Percentiles rank a stretch among this genome's conserved stretches.
Evolutionary conservation across 2,888 invertebrate genomes (phyloP).

Genomic region (Isotomurus palustris): DNA sequence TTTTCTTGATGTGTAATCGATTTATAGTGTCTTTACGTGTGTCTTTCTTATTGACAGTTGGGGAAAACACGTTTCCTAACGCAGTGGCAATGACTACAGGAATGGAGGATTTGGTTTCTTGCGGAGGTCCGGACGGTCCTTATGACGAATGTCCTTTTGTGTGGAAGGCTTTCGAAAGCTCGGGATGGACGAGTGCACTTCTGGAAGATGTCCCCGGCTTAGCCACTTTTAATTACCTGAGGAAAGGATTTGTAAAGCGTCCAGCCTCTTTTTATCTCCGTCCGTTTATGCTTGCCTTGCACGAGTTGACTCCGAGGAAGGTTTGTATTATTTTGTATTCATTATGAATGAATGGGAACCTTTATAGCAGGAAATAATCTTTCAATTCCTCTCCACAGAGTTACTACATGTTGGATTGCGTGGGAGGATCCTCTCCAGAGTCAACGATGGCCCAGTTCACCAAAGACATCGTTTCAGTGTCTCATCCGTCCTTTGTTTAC

Average conservation of each 20-base stretch:
- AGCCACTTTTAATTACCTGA: constrained; percentile 69
- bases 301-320: constrained; percentile 13
- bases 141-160: constrained; percentile 67
- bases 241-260: constrained; percentile 64
- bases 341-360: background rate
- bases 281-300: constrained; percentile 60
- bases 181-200: constrained; percentile 40
- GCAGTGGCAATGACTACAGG: constrained; percentile 14
- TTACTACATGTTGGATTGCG: constrained; percentile 27
- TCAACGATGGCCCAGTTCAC: constrained; percentile 32
- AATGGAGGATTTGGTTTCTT: constrained; percentile 33
- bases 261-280: constrained; percentile 79
- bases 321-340: background rate
- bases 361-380: background rate
- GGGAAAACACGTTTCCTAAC: constrained; percentile 30
- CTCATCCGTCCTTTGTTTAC: constrained; percentile 33
- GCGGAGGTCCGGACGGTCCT: constrained; percentile 50
- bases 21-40: too few relatives aligned
- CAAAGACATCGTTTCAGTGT: constrained; percentile 18
- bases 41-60: too few relatives aligned
- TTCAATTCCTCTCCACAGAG: background rate
- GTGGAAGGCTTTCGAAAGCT: constrained; percentile 67
- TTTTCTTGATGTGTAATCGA: too few relatives aligned
- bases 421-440: constrained; percentile 34
- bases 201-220: constrained; percentile 61